Conservation (phyloP, 2,113 vertebrate species). For the Phoenicopterus ruber region DNA sequence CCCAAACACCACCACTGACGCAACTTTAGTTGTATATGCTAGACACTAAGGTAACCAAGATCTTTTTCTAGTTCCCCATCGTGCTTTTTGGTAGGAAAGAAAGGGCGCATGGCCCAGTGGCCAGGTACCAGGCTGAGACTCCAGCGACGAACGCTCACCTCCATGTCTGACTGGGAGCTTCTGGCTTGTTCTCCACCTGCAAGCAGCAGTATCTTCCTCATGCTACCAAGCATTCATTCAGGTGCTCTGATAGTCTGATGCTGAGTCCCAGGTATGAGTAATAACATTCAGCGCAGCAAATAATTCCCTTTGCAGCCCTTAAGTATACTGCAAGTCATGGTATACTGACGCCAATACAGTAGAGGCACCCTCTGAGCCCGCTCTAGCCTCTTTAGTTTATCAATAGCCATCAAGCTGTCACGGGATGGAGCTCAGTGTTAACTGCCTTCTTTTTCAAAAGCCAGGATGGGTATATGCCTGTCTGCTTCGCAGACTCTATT, state of each 20-base stretch:
- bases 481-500: neutral
- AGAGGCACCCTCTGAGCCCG: rapidly evolving
- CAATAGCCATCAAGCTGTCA: neutral
- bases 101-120: neutral
- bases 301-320: neutral
- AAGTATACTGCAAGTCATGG: neutral
- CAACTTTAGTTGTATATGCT: neutral
- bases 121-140: neutral
- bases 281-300: neutral
- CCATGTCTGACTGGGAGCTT: rapidly evolving
- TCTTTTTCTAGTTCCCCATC: neutral
- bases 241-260: neutral
- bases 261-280: neutral
- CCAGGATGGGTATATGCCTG: neutral
- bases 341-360: rapidly evolving
- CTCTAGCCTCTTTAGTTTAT: neutral
- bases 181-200: neutral
- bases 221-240: rapidly evolving
- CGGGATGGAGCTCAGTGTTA: neutral
- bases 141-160: neutral
- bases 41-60: neutral
- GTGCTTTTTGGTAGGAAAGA: neutral
- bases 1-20: too few relatives aligned
- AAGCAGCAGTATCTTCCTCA: neutral
- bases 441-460: neutral